These are phyloP conservation scores for Danio jaintianensis DNA, from an alignment of 2,797 vertebrate species.

Conservation along the genomic window DNA sequence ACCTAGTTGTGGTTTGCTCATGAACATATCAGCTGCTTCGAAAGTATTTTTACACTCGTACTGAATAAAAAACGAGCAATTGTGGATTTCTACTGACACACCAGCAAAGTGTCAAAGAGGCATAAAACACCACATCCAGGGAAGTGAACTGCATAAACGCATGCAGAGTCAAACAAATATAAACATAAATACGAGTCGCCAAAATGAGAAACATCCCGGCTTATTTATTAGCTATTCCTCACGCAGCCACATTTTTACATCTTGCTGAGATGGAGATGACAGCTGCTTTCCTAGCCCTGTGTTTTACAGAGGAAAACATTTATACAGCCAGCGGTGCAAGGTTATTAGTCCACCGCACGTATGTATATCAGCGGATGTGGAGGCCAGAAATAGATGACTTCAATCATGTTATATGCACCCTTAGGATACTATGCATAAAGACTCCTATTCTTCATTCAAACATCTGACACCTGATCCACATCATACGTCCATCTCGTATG, in stretches of 20 bases:
- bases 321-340: not conserved
- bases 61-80: not conserved
- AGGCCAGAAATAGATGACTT: conserved; percentile 24
- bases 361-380: not conserved
- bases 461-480: conserved; percentile 49
- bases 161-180: conserved; percentile 29
- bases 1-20: not conserved
- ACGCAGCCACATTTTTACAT: conserved; percentile 2
- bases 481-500: conserved; percentile 15
- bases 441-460: conserved; percentile 51
- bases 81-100: conserved; percentile 7
- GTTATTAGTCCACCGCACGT: conserved; percentile 17
- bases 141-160: conserved; percentile 22
- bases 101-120: not conserved
- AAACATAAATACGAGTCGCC: conserved; percentile 22
- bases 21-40: not conserved
- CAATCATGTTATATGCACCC: conserved; percentile 33
- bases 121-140: conserved; percentile 23
- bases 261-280: not conserved
- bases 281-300: conserved; percentile 12
- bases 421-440: conserved; percentile 33
- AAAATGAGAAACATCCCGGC: not conserved
- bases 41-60: not conserved
- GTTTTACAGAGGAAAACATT: conserved; percentile 28
- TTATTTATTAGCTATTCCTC: conserved; percentile 36